Evolutionary conservation across 2,113 vertebrate genomes (phyloP), one percentile per base, ranked within the genome.

Genomic region (Propithecus coquereli): DNA sequence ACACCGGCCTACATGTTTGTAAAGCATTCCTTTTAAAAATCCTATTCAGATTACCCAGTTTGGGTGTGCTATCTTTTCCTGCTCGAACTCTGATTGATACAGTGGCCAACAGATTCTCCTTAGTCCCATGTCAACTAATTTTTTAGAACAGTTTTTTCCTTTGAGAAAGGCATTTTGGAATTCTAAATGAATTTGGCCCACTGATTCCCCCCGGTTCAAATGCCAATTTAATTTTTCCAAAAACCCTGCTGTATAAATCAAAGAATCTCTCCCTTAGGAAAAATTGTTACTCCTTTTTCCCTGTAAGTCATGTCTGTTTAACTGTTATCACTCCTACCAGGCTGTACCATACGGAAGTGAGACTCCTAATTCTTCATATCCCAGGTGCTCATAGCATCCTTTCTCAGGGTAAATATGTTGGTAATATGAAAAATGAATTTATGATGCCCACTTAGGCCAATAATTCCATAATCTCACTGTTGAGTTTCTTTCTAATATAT

Each of bases 191-290:
- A 68, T 97, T 74, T 37, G 11, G 22, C 59, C 40, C 10, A 65
- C 47, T 91, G 10, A 70, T 83, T 74, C 68, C 73, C 16, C 25
- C 34, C 54, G 18, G 22, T 79, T 73, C 23, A 81, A 97, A 84
- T 94, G 65, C 2, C 45, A 91, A 87, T 94, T 94, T 92, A 76
- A 74, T 23, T 90, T 83, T 87, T 92, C 13, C 74, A 34, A 90
- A 87, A 83, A 84, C 3, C 79, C 18, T 76, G 1, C 34, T 57
- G 6, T 81, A 52, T 59, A 81, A 84, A 88, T 57, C 45, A 93
- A 92, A 90, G 45, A 74, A 57, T 40, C 7, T 54, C 65, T 90
- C 57, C 6, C 83, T 57, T 81, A 47, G 22, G 71, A 76, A 81
- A 93, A 94, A 17, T 25, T 25, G 6, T 80, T 86, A 2, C 34